Conservation (phyloP, 1,140 invertebrate genomes). For the Macrobrachium nipponense region DNA sequence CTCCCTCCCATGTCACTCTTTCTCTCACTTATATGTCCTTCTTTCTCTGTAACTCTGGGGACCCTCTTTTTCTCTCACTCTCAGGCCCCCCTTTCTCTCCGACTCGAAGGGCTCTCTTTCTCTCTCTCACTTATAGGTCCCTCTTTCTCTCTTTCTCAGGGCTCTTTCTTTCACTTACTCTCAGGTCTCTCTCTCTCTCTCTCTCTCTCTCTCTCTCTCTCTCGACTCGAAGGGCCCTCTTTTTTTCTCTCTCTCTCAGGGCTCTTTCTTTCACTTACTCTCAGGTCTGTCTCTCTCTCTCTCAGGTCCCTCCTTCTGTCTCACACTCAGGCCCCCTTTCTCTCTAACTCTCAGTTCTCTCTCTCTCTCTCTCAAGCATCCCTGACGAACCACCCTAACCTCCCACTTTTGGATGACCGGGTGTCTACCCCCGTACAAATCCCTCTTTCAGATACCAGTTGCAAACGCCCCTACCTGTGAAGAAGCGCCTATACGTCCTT, state of each 20-base stretch:
- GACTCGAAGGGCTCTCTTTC: not conserved
- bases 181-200: constrained; percentile 40
- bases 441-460: too few relatives aligned
- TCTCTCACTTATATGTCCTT: not conserved
- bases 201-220: constrained; percentile 27
- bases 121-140: not conserved
- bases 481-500: too few relatives aligned
- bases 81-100: not conserved
- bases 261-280: not conserved
- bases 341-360: constrained; percentile 32
- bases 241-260: constrained; percentile 5
- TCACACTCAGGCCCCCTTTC: constrained; percentile 9
- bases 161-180: not conserved
- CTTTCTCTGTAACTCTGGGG: not conserved
- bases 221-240: constrained; percentile 12
- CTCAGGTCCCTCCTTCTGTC: constrained; percentile 13
- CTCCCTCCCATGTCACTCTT: not conserved
- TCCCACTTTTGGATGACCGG: too few relatives aligned
- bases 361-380: constrained; percentile 27
- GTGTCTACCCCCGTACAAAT: too few relatives aligned
- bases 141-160: not conserved
- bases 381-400: too few relatives aligned
- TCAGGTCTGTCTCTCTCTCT: constrained; percentile 35
- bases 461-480: too few relatives aligned
- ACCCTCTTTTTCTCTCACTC: not conserved